Evolutionary conservation across 2,888 invertebrate genomes (phyloP), one percentile per base, ranked within the genome.

Genomic region (Ennomos erosarius): DNA sequence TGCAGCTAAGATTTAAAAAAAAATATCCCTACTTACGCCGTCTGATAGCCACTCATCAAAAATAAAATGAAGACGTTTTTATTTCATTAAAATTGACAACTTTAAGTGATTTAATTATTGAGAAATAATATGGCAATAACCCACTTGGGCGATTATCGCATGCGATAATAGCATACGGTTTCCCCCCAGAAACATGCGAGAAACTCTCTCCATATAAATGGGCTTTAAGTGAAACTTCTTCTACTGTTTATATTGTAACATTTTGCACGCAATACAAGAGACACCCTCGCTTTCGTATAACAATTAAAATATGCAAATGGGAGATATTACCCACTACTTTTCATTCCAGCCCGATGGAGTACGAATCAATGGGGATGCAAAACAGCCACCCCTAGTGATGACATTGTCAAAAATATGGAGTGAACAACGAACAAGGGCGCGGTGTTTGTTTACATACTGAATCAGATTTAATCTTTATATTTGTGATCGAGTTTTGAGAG

Each of bases 301-400:
- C 90, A 91, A 91, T 91, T 91, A 92, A 91, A 92, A 92, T 92
- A 91, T 92, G 92, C 86, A 90, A 90, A 92, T 92, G 78, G 71
- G 68, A 75, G 82, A 87, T 87, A 89, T 90, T 85, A 87, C 86
- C 82, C 83, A 90, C 88, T 88, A 90, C 87, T 89, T 90, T 90
- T 87, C 85, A 87, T 88, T 87, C 84, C 83, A 70, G 70, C 69
- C 79, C 84, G 83, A 87, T 88, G 84, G 77, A 80, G 75, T 76
- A 70, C 64, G 76, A 78, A 84, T 80, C 79, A 78, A 76, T 79
- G 75, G 81, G 79, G 82, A 77, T 74, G 73, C 67, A 70, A 73
- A 73, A 69, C 67, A 73, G 68, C 65, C 68, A 63, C 74, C 73
- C 74, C 68, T 66, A 70, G 62, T 73, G 79, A 81, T 78, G 79